Percentiles rank a stretch among this genome's conserved stretches.
These are phyloP conservation scores for Brachionus asplanchnoidis DNA, from an alignment of 1,140 invertebrate species.

Conservation along the genomic window DNA sequence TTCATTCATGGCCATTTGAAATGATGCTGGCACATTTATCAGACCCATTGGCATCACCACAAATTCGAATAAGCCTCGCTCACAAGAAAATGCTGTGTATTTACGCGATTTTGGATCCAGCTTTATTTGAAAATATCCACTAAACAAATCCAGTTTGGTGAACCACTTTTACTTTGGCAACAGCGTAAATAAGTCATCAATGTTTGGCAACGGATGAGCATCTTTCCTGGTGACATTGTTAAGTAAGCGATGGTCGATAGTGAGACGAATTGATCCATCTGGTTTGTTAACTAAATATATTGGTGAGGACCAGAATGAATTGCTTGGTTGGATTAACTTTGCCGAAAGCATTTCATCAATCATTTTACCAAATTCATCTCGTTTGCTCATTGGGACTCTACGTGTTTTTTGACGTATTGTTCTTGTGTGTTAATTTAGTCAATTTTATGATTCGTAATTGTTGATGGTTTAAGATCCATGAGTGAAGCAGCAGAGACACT, in stretches of 20 bases:
- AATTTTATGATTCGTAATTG: no score
- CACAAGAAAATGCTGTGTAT: not conserved
- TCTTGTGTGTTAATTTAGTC: no score
- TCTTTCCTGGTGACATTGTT: no score
- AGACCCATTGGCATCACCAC: not conserved
- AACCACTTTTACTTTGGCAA: not conserved
- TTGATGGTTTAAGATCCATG: no score
- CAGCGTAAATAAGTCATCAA: no score
- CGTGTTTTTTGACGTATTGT: no score
- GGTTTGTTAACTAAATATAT: not conserved
- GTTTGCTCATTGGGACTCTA: no score
- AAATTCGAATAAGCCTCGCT: not conserved
- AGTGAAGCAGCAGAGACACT: no score
- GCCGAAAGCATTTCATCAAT: not conserved
- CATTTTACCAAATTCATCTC: no score
- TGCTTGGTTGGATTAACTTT: not conserved
- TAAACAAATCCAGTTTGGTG: not conserved
- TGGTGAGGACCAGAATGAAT: not conserved
- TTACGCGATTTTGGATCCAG: not conserved
- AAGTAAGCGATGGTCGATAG: not conserved
- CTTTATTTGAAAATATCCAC: conserved; percentile 8
- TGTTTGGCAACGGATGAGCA: no score
- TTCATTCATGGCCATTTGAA: not conserved
- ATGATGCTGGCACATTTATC: not conserved
- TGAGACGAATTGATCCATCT: not conserved